Evolutionary conservation across 2,888 invertebrate species (phyloP), one percentile per base, ranked within the genome.

Genomic region (Lasioglossum oenotherae): DNA sequence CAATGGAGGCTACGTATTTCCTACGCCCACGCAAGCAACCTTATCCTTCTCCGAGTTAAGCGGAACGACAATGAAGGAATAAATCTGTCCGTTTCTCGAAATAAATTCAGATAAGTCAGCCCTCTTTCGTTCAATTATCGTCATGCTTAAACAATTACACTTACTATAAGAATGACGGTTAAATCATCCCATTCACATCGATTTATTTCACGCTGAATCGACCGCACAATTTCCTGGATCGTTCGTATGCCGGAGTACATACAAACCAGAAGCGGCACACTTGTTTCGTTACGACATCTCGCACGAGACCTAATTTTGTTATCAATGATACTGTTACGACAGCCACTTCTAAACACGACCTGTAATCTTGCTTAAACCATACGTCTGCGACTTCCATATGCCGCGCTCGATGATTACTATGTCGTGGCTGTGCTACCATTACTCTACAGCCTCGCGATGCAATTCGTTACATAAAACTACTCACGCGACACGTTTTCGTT

Each of bases 291-390:
- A 87, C 81, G 73, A 84, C 80, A 86, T 35, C 57, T 57, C 77
- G 81, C 75, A 74, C 78, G 80, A 88, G 86, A 86, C 87, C 88
- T 53, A 88, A 86, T 87, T 87, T 41, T 71, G 73, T 90, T 90
- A 90, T 90, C 90, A 85, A 82, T 82, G 79, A 75, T 84, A 79
- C 80, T 79, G 77, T 87, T 86, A 74, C 84, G 71, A 87, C 90
- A 90, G 87, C 86, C 82, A 84, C 80, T 85, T 76, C 74, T 74
- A 86, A 67, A 44, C 76, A n/a, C 69, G 85, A 82, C 74, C 80
- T 80, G 79, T 82, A 82, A 89, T 82, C 85, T 80, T 80, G 78
- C 64, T 89, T 72, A 71, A 85, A 85, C 76, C 75, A 60, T 46
- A 14, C 16, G 71, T 67, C 53, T 57, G 74, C 67, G 71, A 81